A percentile compares a stretch with the other conserved stretches of the same genome.
Conservation (phyloP, 2,797 vertebrate species). For the Sciaenops ocellatus region DNA sequence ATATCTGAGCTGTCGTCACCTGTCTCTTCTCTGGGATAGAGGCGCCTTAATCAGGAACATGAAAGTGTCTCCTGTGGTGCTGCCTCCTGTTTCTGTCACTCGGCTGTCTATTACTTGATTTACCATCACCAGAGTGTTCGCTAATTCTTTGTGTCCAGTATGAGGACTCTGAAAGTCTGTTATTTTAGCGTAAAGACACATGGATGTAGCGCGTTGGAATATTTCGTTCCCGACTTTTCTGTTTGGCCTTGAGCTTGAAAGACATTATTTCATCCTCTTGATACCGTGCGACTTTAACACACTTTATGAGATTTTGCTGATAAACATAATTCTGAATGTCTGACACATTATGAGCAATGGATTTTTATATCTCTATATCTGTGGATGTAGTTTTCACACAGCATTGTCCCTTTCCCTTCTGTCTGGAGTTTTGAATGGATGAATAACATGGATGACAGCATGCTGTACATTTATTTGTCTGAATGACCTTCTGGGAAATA, state of each 20-base stretch:
- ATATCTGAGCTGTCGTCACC: slow-evolving; percentile 74
- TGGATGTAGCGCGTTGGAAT: not conserved
- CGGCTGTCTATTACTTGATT: slow-evolving; percentile 69
- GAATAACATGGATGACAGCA: too few species aligned
- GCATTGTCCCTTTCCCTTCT: too few species aligned
- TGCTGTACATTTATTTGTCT: not conserved
- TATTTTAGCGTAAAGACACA: slow-evolving; percentile 12
- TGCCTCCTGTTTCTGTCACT: slow-evolving; percentile 73
- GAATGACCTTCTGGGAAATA: not conserved
- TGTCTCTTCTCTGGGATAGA: slow-evolving; percentile 68
- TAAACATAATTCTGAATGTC: too few species aligned
- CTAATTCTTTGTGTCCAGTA: slow-evolving; percentile 42
- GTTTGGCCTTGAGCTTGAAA: not conserved
- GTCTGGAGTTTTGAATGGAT: slow-evolving; percentile 4
- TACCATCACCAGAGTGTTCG: slow-evolving; percentile 46
- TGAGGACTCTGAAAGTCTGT: slow-evolving; percentile 36
- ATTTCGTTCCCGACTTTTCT: not conserved
- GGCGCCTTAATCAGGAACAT: slow-evolving; percentile 80
- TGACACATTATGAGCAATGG: not conserved
- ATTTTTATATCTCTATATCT: not conserved
- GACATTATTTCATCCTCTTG: too few species aligned
- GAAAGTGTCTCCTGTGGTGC: slow-evolving; percentile 78
- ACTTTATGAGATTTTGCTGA: too few species aligned
- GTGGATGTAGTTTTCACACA: not conserved
- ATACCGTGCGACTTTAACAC: too few species aligned